These are phyloP conservation scores for Chionis minor DNA, from an alignment of 2,113 vertebrate species.

Conservation along the genomic window DNA sequence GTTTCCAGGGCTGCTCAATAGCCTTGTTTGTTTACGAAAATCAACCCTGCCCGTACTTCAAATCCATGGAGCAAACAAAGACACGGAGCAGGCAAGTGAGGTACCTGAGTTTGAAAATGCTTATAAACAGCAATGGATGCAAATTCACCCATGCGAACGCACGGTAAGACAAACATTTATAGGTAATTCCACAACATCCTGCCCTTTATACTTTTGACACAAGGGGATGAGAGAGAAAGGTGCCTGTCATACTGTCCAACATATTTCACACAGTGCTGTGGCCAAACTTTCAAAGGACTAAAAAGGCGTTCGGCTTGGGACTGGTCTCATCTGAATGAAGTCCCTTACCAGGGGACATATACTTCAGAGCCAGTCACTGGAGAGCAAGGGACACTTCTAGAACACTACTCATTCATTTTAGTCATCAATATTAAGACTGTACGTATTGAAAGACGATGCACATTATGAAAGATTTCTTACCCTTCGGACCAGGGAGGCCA, in stretches of 20 bases:
- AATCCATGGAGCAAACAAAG: neutral
- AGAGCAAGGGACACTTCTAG: neutral
- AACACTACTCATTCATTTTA: neutral
- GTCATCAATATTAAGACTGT: neutral
- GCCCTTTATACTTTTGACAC: neutral
- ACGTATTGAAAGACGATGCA: neutral
- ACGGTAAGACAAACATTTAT: neutral
- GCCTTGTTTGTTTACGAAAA: neutral
- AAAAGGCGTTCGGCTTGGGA: neutral
- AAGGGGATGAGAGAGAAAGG: neutral
- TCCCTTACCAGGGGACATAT: neutral
- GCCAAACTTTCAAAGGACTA: neutral
- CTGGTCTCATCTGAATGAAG: neutral
- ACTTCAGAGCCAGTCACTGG: neutral
- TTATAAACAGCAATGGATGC: neutral
- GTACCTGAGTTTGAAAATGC: neutral
- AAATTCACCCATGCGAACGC: neutral
- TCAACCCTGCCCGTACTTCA: neutral
- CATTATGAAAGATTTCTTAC: constrained; percentile 64
- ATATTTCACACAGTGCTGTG: neutral
- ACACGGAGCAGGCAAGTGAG: neutral
- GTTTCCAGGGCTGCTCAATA: neutral
- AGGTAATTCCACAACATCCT: neutral
- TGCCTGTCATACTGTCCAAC: neutral
- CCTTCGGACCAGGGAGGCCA: constrained; percentile 84